Conservation (phyloP, 2,888 invertebrate genomes). For the Caenorhabditis sulstoni region DNA sequence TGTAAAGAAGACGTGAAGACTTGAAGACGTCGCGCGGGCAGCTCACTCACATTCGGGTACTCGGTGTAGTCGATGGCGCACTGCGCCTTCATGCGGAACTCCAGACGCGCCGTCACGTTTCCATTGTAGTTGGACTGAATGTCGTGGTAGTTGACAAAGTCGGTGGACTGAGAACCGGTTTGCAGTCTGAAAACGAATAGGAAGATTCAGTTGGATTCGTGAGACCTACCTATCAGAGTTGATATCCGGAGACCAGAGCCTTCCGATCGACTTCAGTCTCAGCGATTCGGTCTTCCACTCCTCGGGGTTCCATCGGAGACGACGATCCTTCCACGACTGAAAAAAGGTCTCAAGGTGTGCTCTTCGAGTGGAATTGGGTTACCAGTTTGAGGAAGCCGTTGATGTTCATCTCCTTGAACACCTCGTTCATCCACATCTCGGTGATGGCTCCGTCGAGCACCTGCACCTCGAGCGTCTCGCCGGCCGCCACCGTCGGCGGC, state of each 20-base stretch:
- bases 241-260: constrained; percentile 77
- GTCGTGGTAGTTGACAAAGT: constrained; percentile 74
- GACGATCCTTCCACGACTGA: constrained; percentile 76
- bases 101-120: constrained; percentile 72
- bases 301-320: constrained; percentile 73
- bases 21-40: no score
- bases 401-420: constrained; percentile 79
- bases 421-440: constrained; percentile 77
- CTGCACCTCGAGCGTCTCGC: constrained; percentile 72
- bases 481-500: constrained; percentile 74
- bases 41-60: constrained; percentile 74
- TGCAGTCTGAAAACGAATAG: constrained; percentile 74
- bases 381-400: constrained; percentile 75
- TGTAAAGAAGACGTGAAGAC: constrained; percentile 45
- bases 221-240: constrained; percentile 70
- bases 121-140: constrained; percentile 70
- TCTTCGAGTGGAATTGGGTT: no score
- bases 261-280: constrained; percentile 69
- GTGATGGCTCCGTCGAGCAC: constrained; percentile 68
- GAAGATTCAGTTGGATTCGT: not conserved
- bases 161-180: constrained; percentile 72
- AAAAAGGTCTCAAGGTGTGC: no score
- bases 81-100: constrained; percentile 74
- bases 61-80: constrained; percentile 74
- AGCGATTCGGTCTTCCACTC: constrained; percentile 75